A percentile compares a stretch with the other conserved stretches of the same genome.
phyloP scores from a whole-genome alignment of 2,888 invertebrate species.

The Agrochola lychnidis region DNA sequence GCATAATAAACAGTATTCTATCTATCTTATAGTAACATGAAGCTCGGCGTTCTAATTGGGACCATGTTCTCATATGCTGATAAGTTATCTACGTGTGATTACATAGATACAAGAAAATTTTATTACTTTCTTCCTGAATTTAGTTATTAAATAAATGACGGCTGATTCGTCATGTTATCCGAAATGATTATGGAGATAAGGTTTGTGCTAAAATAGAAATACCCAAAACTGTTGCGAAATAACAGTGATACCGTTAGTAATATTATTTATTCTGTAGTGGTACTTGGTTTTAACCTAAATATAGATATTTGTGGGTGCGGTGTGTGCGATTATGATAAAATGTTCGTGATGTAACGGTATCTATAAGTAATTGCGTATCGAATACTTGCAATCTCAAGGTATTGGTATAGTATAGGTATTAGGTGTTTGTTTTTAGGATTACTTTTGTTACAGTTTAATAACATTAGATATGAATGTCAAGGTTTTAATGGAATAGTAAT shows the following conservation, averaged over 20 bases:
- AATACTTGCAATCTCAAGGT: neutral
- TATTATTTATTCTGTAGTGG: no score
- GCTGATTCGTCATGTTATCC: neutral
- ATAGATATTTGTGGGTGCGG: neutral
- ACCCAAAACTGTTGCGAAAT: slow-evolving; percentile 11
- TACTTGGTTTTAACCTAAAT: no score
- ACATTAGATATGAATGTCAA: slow-evolving; percentile 8
- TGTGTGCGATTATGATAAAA: no score
- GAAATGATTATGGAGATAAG: slow-evolving; percentile 15
- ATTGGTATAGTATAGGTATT: neutral
- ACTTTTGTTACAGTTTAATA: slow-evolving; percentile 21
- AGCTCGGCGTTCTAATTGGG: neutral
- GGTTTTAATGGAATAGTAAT: neutral
- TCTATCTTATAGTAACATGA: neutral
- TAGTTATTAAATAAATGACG: neutral
- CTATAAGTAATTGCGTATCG: neutral
- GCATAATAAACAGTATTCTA: no score
- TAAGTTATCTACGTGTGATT: neutral
- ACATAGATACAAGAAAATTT: neutral
- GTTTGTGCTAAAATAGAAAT: neutral
- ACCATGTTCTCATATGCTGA: neutral
- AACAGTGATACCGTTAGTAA: no score
- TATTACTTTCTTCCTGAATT: neutral
- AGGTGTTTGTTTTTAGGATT: slow-evolving; percentile 20
- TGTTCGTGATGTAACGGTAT: neutral